phyloP scores from a whole-genome alignment of 2,113 vertebrate genomes.

The Odocoileus virginianus region DNA sequence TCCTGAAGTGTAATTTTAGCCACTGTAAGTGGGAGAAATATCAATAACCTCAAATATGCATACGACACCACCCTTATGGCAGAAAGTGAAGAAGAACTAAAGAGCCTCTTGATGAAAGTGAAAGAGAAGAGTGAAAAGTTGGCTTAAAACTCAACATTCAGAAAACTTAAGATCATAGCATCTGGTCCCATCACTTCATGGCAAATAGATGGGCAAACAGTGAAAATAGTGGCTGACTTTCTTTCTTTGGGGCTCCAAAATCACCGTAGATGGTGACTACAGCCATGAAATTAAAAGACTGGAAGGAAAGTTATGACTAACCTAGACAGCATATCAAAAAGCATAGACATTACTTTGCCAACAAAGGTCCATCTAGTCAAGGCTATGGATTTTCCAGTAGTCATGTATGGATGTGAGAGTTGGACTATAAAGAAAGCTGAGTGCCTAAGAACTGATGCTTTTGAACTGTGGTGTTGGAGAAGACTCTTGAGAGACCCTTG shows the following conservation, averaged over 20 bases:
- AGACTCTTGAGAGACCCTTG: not conserved
- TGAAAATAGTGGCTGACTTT: not conserved
- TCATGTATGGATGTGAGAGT: not conserved
- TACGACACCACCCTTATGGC: not conserved
- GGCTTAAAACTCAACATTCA: not conserved
- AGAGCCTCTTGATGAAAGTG: not conserved
- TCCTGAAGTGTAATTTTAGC: not conserved
- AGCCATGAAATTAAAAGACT: not conserved
- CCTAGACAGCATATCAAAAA: not conserved
- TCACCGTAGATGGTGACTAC: not conserved
- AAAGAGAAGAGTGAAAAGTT: not conserved
- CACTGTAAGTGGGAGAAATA: not conserved
- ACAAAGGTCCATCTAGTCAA: not conserved
- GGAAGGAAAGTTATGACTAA: not conserved
- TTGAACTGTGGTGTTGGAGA: not conserved
- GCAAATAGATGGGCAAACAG: not conserved
- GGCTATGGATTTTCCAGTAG: not conserved
- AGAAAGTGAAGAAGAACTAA: not conserved
- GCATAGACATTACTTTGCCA: not conserved
- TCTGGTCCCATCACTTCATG: not conserved
- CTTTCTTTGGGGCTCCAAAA: not conserved
- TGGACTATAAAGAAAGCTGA: not conserved
- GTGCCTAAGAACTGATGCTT: rapidly evolving
- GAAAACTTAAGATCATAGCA: not conserved
- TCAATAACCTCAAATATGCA: not conserved